Conservation (phyloP, 2,113 vertebrate genomes). For the Bubalus kerabau region DNA sequence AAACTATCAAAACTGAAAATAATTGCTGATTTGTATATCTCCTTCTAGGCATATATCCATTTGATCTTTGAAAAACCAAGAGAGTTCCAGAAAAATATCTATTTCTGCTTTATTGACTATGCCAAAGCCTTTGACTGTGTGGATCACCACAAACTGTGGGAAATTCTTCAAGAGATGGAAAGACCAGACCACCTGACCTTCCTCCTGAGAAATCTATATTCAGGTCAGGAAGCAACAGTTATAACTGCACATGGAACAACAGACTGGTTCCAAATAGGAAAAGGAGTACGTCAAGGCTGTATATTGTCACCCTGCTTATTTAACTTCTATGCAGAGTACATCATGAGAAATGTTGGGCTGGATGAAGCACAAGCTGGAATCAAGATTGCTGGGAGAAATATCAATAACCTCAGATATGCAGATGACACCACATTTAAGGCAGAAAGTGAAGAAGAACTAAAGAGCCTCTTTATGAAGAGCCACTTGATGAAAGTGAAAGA, state of each 20-base stretch:
- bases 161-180: background rate
- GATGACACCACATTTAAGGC: background rate
- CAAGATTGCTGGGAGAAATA: background rate
- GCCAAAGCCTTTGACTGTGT: background rate
- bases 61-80: background rate
- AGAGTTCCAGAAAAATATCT: background rate
- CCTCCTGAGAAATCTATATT: background rate
- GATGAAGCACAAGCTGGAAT: background rate
- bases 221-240: background rate
- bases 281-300: accelerated
- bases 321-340: background rate
- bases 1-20: background rate
- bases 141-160: background rate
- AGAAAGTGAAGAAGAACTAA: background rate
- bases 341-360: background rate
- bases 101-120: background rate
- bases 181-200: background rate
- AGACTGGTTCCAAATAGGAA: background rate
- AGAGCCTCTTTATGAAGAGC: background rate
- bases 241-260: background rate
- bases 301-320: background rate
- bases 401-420: background rate
- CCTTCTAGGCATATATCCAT: accelerated
- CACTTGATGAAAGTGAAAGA: background rate
- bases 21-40: background rate